These are phyloP conservation scores for Solenodon paradoxus DNA, from an alignment of 2,113 vertebrate genomes.

Conservation along the genomic window DNA sequence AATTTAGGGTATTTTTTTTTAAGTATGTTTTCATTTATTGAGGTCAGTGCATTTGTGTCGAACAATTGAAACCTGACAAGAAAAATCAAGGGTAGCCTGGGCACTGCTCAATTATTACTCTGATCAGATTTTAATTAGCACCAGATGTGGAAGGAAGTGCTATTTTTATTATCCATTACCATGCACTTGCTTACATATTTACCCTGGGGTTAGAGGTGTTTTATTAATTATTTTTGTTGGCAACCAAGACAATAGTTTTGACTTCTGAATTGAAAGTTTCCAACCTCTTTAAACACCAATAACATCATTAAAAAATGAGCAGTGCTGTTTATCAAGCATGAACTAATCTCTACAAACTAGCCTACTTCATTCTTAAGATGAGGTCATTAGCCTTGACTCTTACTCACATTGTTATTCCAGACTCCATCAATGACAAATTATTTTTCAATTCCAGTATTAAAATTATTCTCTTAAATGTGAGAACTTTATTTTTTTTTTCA, in stretches of 20 bases:
- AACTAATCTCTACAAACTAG: slow-evolving; percentile 38
- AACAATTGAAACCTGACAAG: slow-evolving; percentile 75
- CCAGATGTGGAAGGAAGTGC: slow-evolving; percentile 74
- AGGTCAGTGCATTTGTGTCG: slow-evolving; percentile 79
- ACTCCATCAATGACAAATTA: background rate
- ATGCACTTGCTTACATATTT: slow-evolving; percentile 76
- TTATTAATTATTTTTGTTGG: slow-evolving; percentile 76
- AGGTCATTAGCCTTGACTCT: slow-evolving; percentile 5
- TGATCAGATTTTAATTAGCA: slow-evolving; percentile 91
- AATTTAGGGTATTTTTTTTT: slow-evolving; percentile 20
- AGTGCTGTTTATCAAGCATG: slow-evolving; percentile 37
- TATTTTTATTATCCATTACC: slow-evolving; percentile 81
- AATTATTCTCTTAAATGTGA: slow-evolving; percentile 40
- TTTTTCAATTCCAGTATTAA: slow-evolving; percentile 51
- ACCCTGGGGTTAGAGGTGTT: slow-evolving; percentile 75
- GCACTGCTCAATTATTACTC: slow-evolving; percentile 84
- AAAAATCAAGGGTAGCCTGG: slow-evolving; percentile 81
- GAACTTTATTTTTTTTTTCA: background rate
- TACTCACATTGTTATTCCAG: background rate
- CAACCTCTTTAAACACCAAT: slow-evolving; percentile 25
- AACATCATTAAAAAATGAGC: slow-evolving; percentile 53
- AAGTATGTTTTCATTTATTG: slow-evolving; percentile 78
- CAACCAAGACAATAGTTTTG: slow-evolving; percentile 61
- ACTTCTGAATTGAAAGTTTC: slow-evolving; percentile 57
- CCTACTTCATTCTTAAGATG: slow-evolving; percentile 49